phyloP scores from a whole-genome alignment of 2,888 invertebrate genomes.

The Agrochola lychnidis region DNA sequence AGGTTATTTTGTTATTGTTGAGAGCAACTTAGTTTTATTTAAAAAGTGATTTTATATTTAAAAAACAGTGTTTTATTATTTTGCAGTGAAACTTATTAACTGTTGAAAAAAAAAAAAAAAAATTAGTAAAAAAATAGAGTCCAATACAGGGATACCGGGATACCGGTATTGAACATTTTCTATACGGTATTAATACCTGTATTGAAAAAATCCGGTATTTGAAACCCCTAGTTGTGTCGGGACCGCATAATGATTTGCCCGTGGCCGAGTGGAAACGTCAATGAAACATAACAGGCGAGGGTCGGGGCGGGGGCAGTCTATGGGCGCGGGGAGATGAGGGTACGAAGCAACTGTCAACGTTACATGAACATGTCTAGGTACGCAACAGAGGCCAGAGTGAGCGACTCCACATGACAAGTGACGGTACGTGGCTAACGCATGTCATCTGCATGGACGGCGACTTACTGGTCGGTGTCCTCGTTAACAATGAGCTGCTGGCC shows the following conservation, averaged over 20 bases:
- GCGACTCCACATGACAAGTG: conserved; percentile 81
- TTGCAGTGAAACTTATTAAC: no score
- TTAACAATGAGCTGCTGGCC: conserved; percentile 99
- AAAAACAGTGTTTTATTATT: no score
- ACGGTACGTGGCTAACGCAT: conserved; percentile 79
- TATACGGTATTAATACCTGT: no score
- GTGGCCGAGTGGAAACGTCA: conserved; percentile 71
- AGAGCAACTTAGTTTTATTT: no score
- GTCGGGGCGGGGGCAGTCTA: conserved; percentile 63
- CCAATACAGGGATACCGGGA: no score
- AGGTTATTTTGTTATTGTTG: no score
- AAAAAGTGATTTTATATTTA: no score
- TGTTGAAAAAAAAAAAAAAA: no score
- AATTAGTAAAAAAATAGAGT: no score
- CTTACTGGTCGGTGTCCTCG: conserved; percentile 99
- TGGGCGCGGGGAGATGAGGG: conserved; percentile 74
- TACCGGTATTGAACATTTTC: no score
- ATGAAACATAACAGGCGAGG: conserved; percentile 75
- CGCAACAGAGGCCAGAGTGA: conserved; percentile 83
- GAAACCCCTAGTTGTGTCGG: neutral
- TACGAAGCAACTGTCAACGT: conserved; percentile 73
- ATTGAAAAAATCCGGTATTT: no score
- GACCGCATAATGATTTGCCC: conserved; percentile 76
- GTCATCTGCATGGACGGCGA: conserved; percentile 85
- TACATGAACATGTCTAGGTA: conserved; percentile 82